Conservation (phyloP, 2,113 vertebrate species). For the Rostratula benghalensis region DNA sequence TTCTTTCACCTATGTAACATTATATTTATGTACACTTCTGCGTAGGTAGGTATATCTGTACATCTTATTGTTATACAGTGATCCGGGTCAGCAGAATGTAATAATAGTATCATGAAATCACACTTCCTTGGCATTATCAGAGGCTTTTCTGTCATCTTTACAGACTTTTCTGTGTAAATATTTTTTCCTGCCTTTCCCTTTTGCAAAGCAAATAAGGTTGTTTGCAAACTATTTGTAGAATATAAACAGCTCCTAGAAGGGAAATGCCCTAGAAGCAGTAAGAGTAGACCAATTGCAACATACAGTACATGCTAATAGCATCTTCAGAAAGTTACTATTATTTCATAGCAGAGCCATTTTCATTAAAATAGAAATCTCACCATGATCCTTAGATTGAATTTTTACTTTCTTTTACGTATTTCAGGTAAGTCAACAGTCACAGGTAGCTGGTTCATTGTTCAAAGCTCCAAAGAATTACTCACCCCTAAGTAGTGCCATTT, state of each 20-base stretch:
- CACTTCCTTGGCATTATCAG: not conserved
- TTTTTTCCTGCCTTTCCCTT: not conserved
- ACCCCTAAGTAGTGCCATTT: not conserved
- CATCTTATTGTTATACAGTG: not conserved
- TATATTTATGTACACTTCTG: not conserved
- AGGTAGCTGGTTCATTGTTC: not conserved
- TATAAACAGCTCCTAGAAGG: not conserved
- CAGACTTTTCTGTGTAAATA: not conserved
- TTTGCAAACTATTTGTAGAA: not conserved
- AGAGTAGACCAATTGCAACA: not conserved
- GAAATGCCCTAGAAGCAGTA: slow-evolving; percentile 26
- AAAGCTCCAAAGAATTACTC: not conserved
- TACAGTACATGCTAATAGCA: not conserved
- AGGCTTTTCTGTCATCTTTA: not conserved
- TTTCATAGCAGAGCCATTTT: not conserved
- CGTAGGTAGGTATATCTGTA: not conserved
- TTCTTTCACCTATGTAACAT: not conserved
- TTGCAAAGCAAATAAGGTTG: not conserved
- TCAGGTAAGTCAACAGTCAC: not conserved
- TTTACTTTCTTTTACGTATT: not conserved
- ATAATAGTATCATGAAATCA: not conserved
- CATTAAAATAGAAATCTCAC: not conserved
- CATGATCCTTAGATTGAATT: not conserved
- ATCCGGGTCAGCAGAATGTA: not conserved
- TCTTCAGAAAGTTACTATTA: slow-evolving; percentile 5